phyloP scores from a whole-genome alignment of 2,888 invertebrate genomes.

The Thysanoteuthis rhombus region DNA sequence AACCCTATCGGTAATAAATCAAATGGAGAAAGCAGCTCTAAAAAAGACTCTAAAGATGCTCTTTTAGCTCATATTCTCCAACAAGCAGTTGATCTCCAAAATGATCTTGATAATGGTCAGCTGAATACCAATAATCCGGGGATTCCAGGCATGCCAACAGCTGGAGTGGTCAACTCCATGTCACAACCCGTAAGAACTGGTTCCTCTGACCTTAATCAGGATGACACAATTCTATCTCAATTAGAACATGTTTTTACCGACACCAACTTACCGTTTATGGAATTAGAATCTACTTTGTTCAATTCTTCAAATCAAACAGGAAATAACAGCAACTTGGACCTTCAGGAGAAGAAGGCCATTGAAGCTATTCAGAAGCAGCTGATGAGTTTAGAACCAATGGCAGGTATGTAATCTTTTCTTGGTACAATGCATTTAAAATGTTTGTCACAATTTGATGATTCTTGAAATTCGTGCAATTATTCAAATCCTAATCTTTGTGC shows the following conservation, averaged over 20 bases:
- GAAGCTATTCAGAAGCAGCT: slow-evolving; percentile 89
- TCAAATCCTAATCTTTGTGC: too few species aligned
- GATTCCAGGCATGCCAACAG: slow-evolving; percentile 30
- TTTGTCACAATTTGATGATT: too few species aligned
- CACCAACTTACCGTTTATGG: slow-evolving; percentile 43
- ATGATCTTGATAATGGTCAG: slow-evolving; percentile 47
- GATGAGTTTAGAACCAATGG: slow-evolving; percentile 75
- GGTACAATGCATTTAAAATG: too few species aligned
- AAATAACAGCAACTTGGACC: slow-evolving; percentile 39
- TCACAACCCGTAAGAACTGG: slow-evolving; percentile 17
- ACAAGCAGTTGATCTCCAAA: slow-evolving; percentile 80
- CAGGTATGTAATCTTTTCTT: background rate
- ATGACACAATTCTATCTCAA: slow-evolving; percentile 39
- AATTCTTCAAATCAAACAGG: slow-evolving; percentile 35
- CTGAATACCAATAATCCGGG: slow-evolving; percentile 33
- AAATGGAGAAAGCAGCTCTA: slow-evolving; percentile 13
- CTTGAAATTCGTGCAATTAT: too few species aligned
- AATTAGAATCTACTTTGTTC: slow-evolving; percentile 50
- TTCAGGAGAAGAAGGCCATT: slow-evolving; percentile 81
- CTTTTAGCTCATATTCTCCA: slow-evolving; percentile 85
- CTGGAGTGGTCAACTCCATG: slow-evolving; percentile 30
- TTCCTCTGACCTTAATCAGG: background rate
- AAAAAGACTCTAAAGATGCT: slow-evolving; percentile 53
- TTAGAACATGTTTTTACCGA: slow-evolving; percentile 56
- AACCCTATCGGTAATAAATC: background rate